Evolutionary conservation across 2,888 invertebrate genomes (phyloP), one percentile per base, ranked within the genome.

Genomic region (Orthosia gothica): DNA sequence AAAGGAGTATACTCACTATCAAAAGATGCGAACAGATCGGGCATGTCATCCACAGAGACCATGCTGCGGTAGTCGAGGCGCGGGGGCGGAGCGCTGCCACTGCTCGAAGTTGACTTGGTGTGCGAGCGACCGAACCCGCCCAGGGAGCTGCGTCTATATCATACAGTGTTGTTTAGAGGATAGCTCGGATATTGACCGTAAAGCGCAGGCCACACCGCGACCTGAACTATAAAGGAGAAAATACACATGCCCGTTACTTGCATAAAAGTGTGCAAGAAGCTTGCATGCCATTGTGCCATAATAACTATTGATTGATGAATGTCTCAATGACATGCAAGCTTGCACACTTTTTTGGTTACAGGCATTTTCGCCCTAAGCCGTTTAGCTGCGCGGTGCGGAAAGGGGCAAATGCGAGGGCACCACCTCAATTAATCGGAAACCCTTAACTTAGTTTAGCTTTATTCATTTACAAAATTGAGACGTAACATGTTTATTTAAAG

Each of bases 1-100:
- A 32, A 32, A 32, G 9, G 7, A 9, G 9, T 54, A 75, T 82
- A 98, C 99, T 98, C 95, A 99, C 99, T 99, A 94, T 99, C 99
- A 92, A 99, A 98, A 66, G 99, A 98, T 87, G 98, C 98, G 97
- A 99, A 99, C 86, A 99, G 97, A 95, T 99, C 99, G 7, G 99
- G 99, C 98, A 99, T 99, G 93, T 99, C 99, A 90, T 99, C 99
- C 83, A 99, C 98, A 32, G 99, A 99, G 81, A 99, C 99, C 98
- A 99, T 98, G 92, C 98, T 99, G 91, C 98, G 98, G 94, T 99
- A 99, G 95, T 99, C 99, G 84, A 99, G 97, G 89, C 98, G 98
- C 54, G 98, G 98, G 83, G 97, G 97, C 73, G 81, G 86, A 97
- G 97, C 78, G 97, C 96, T 54, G 97, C 81, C 97, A 74, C 70